Base-by-base conservation (phyloP, 2,113 vertebrate genomes). In the Tachuris rubrigastra region DNA sequence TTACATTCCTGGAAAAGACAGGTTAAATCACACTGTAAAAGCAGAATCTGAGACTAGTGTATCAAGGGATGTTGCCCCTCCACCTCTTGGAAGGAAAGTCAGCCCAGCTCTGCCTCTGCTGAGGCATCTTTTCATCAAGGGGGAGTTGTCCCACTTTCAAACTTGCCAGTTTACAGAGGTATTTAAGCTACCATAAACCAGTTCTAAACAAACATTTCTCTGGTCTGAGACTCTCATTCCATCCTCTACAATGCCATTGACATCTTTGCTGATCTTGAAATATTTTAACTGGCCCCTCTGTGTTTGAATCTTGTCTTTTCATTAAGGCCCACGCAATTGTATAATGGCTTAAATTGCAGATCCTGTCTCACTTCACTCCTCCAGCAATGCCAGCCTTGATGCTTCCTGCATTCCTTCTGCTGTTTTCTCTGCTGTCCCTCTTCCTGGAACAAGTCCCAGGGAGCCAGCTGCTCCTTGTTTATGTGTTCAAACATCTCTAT, bases 371-470 rank as follows among this genome's bases (percentile, higher is more conserved):
- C 53, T 91, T 85, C 55, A 42, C 56, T 96, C 76, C 87, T 86
- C 55, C 92, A 89, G 72, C 75, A 88, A 71, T 96, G 91, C 93
- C 89, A 94, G 75, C 47, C 85, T 92, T 24, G 5, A 14, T 92
- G 81, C 76, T 96, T 93, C 93, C 83, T 92, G 93, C 95, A 88
- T 92, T 93, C 90, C 88, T 93, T 90, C 42, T 95, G 76, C 90
- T 95, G 60, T 90, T 95, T 93, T 86, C 85, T 95, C 75, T 72
- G 79, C 76, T 93, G 67, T 95, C 87, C 85, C 65, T 93, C 76
- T 94, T 93, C 83, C 85, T 96, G 93, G 79, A 96, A 86, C n/a
- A 77, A 72, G 56, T 77, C 83, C 90, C 92, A 95, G 52, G 47
- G 75, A 94, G 25, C 39, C 91, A 93, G 88, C 92, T 94, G 93